phyloP scores from a whole-genome alignment of 2,888 invertebrate genomes.

The Chrysolina oricalcia region DNA sequence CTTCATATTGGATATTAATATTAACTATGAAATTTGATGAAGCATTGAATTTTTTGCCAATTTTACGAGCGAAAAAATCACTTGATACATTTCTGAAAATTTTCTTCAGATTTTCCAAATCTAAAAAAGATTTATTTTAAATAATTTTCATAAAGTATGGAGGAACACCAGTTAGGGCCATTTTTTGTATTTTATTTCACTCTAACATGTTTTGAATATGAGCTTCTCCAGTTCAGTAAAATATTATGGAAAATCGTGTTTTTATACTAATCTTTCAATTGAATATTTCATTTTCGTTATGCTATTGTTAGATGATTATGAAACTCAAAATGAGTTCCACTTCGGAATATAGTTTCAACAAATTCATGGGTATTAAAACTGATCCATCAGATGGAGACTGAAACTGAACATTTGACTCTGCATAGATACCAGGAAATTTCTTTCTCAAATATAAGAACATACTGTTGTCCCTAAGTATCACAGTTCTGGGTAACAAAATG shows the following conservation, averaged over 20 bases:
- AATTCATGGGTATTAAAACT: no score
- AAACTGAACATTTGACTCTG: constrained; percentile 56
- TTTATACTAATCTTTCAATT: no score
- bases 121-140: constrained; percentile 24
- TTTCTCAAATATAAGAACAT: constrained; percentile 76
- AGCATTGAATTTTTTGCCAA: constrained; percentile 66
- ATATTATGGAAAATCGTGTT: no score
- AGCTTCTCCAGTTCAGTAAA: no score
- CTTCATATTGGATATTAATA: constrained; percentile 75
- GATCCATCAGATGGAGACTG: not conserved
- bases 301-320: no score
- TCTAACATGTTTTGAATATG: no score
- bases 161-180: no score
- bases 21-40: constrained; percentile 77
- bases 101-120: constrained; percentile 65
- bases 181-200: no score
- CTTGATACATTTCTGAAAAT: constrained; percentile 43
- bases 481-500: constrained; percentile 81
- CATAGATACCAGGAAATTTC: constrained; percentile 73
- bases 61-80: constrained; percentile 25
- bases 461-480: constrained; percentile 80
- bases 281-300: no score
- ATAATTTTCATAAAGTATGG: no score
- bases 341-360: no score
- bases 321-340: no score